Conservation (phyloP, 2,797 vertebrate species). For the Malacoraja senta region DNA sequence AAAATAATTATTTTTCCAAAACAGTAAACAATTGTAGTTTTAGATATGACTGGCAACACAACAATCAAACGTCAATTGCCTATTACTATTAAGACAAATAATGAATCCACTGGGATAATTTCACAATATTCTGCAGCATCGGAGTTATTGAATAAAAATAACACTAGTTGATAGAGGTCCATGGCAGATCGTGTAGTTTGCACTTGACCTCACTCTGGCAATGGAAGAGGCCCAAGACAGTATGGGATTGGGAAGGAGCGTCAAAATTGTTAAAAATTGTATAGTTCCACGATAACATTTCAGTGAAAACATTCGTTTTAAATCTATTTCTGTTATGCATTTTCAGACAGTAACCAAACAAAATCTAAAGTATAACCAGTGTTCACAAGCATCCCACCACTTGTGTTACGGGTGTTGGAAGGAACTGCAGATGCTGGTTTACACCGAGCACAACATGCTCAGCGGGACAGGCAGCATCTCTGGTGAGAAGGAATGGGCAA, state of each 20-base stretch:
- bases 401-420: too few species aligned
- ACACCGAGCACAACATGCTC: too few species aligned
- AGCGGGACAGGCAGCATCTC: too few species aligned
- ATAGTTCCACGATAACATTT: not conserved
- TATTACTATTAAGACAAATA: not conserved
- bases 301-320: not conserved
- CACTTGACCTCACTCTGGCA: too few species aligned
- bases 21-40: not conserved
- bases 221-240: too few species aligned
- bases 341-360: not conserved
- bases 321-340: not conserved
- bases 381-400: not conserved
- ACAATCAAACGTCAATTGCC: too few species aligned
- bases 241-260: too few species aligned
- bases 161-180: not conserved
- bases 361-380: not conserved
- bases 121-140: not conserved
- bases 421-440: too few species aligned
- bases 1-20: not conserved
- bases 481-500: not conserved
- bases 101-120: not conserved
- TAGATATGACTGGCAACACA: too few species aligned
- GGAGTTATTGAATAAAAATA: not conserved
- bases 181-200: not conserved
- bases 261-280: too few species aligned